These are phyloP conservation scores for Ailuropoda melanoleuca DNA, from an alignment of 2,113 vertebrate species.

Conservation along the genomic window DNA sequence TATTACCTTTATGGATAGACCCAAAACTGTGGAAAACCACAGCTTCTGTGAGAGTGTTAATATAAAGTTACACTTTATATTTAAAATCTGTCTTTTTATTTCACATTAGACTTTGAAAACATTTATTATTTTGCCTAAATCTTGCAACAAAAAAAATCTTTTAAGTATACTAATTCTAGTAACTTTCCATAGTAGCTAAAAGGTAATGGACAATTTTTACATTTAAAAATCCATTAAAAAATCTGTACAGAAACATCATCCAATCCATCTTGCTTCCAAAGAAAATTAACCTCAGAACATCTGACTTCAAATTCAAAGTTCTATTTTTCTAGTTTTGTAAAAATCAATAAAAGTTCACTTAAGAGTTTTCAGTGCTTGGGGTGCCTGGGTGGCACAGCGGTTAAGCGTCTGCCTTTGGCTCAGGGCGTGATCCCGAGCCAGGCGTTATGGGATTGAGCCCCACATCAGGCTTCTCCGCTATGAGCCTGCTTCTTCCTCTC, in stretches of 20 bases:
- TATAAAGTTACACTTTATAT: neutral
- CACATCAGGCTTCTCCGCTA: too few relatives aligned
- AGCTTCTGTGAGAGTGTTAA: neutral
- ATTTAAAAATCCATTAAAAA: neutral
- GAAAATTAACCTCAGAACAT: neutral
- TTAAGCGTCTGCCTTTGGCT: too few relatives aligned
- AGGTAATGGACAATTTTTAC: neutral
- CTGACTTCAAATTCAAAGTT: neutral
- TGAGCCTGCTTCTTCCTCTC: too few relatives aligned
- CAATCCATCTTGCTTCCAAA: neutral
- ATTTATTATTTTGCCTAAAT: neutral
- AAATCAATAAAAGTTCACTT: slow-evolving; percentile 10
- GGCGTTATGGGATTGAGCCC: too few relatives aligned
- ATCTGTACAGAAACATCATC: neutral
- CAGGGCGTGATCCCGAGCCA: too few relatives aligned
- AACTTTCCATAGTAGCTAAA: neutral
- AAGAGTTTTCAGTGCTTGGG: neutral
- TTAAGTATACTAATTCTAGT: neutral
- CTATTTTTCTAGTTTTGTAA: neutral
- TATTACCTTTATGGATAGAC: neutral
- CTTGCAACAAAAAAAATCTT: neutral
- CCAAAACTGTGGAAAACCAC: neutral
- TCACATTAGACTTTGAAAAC: neutral
- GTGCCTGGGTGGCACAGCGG: too few relatives aligned
- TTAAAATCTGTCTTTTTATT: neutral